These are phyloP conservation scores for Sarcophaga peregrina DNA, from an alignment of 1,140 invertebrate species.

Conservation along the genomic window DNA sequence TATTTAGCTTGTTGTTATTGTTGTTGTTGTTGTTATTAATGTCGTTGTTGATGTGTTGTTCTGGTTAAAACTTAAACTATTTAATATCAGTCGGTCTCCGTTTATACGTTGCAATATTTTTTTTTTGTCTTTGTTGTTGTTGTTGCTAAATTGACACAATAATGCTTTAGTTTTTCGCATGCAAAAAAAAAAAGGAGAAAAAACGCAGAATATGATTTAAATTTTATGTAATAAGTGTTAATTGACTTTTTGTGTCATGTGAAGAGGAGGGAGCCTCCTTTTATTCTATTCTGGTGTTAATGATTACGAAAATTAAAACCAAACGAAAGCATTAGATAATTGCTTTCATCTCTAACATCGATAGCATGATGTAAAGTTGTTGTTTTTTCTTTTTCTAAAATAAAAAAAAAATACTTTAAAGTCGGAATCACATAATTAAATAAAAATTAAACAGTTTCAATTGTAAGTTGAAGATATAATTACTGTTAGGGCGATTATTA, in stretches of 20 bases:
- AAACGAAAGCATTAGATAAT: background rate
- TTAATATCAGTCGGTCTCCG: background rate
- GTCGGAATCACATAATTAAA: too few species aligned
- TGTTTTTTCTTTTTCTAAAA: too few species aligned
- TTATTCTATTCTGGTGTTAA: background rate
- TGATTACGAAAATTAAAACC: background rate
- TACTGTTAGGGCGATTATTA: too few species aligned
- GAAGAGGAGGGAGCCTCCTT: background rate
- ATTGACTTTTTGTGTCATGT: constrained; percentile 32
- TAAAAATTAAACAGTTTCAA: too few species aligned
- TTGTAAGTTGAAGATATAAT: too few species aligned
- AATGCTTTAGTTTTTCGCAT: background rate
- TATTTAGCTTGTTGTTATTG: background rate
- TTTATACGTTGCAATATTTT: background rate
- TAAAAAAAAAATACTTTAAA: too few species aligned
- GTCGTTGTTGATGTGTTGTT: background rate
- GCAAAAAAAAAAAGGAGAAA: background rate
- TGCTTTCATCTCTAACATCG: too few species aligned
- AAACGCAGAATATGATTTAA: background rate
- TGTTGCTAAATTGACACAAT: too few species aligned
- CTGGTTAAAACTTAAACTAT: background rate
- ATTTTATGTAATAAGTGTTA: constrained; percentile 22
- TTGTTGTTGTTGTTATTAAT: background rate
- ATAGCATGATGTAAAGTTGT: too few species aligned
- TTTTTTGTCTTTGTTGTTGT: background rate